Evolutionary conservation across 2,797 vertebrate genomes (phyloP), one percentile per base, ranked within the genome.

Genomic region (Poecilia wingei): DNA sequence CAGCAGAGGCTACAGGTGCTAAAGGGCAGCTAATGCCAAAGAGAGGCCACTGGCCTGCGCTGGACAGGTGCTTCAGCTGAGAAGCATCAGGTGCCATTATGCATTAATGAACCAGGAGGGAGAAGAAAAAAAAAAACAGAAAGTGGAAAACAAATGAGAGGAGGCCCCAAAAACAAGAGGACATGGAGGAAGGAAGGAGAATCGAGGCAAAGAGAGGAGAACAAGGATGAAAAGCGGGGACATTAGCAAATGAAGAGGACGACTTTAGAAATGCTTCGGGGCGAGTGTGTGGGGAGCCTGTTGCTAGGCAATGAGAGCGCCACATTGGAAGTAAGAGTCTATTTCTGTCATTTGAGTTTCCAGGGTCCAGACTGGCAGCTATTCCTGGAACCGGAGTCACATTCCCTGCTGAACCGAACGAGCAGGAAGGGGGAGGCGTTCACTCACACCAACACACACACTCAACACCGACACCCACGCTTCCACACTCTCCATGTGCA

Each of bases 351-450:
- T 90, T 87, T 92, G 93, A 94, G 95, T 96, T 96, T 96, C 95
- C 92, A 96, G 95, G 94, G 95, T 96, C 95, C 95, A 96, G 93
- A 95, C 94, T 93, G 90, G 87, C 77, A 93, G 94, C 95, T 96
- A 96, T 96, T 96, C 93, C 92, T 95, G 95, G 95, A 96, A 89
- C 93, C 51, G 79, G 92, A 94, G 94, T 94, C 94, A 93, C 94
- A 95, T 96, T 96, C 95, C 94, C 94, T 79, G 84, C 92, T 92
- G 90, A 92, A 91, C 88, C 68, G 68, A 91, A 88, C 84, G 87
- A 82, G 85, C 86, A 81, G 66, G 75, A 84, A 88, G 82, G 80
- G 14, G 8, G n/a, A 4, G 39, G 9, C 55, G 59, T 57, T 57
- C 46, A 25, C 47, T 13, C 84, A n/a, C 79, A 28, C 79, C 39